Base-by-base conservation (phyloP, 2,113 vertebrate species). In the Mionectes macconnelli region DNA sequence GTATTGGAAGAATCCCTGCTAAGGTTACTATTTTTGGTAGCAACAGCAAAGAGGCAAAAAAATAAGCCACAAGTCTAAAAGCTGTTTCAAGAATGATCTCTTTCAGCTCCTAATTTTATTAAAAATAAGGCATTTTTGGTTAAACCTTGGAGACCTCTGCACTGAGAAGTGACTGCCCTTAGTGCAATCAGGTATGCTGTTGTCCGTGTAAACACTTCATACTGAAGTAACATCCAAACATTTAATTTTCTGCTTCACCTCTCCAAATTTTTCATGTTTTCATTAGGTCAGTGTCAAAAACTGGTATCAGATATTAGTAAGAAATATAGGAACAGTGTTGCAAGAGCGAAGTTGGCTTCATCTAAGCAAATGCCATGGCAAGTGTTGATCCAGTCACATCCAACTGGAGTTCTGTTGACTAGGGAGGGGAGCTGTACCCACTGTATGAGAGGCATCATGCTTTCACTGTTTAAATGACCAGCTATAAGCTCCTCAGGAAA, bases 381-480 rank as follows among this genome's bases (percentile, higher is more conserved):
- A 37, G 57, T 87, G 33, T 0, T 60, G 39, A 79, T 90, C 6
- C 11, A 33, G 3, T 45, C 0, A 0, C 4, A 55, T 53, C 22
- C 52, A 40, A 10, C 7, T 4, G 2, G 64, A 87, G 39, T 37
- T 95, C 64, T 72, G 40, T 37, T 76, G 30, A 55, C 24, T 64
- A 19, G 37, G 56, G 56, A 42, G 5, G 24, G 35, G 15, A 62
- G 20, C 30, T 33, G 63, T 31, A 21, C 10, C 4, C 21, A 47
- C n/a, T 72, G 70, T 8, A 4, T 76, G 70, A 68, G 74, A 85
- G 90, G 30, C 35, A 35, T 91, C 16, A 2, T 53, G 52, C 39
- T 70, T 89, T 63, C 56, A 37, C 7, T 82, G 28, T 60, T 60
- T 45, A 55, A 52, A 59, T 15, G 25, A 42, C 56, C 47, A 90